These are phyloP conservation scores for Tetraneura akinire DNA, from an alignment of 1,140 invertebrate genomes.

Conservation along the genomic window DNA sequence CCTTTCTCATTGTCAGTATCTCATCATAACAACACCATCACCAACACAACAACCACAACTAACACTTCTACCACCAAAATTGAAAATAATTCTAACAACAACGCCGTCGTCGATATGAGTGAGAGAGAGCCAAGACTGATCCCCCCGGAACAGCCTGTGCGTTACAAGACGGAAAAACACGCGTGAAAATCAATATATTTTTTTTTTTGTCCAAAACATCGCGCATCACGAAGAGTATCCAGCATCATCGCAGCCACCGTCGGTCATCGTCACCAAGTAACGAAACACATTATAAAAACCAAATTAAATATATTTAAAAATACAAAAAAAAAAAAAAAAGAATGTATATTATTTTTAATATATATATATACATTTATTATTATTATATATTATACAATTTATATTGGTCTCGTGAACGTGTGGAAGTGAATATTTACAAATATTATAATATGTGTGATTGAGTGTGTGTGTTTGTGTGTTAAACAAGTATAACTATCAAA, in stretches of 20 bases:
- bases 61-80: constrained; percentile 11
- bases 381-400: constrained; percentile 16
- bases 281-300: no score
- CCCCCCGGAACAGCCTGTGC: constrained; percentile 46
- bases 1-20: constrained; percentile 40
- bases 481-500: constrained; percentile 16
- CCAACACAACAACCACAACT: neutral
- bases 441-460: neutral
- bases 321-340: no score
- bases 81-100: neutral
- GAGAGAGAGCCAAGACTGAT: constrained; percentile 50
- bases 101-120: constrained; percentile 23
- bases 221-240: no score
- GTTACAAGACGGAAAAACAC: constrained; percentile 18
- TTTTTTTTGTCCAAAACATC: no score
- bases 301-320: no score
- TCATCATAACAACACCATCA: constrained; percentile 47
- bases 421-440: constrained; percentile 39
- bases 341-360: no score
- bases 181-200: neutral
- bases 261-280: constrained; percentile 21
- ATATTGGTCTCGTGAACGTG: constrained; percentile 30
- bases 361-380: no score
- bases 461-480: neutral
- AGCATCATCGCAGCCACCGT: neutral